Conservation (phyloP, 1,140 invertebrate genomes). For the Nasonia giraulti region DNA sequence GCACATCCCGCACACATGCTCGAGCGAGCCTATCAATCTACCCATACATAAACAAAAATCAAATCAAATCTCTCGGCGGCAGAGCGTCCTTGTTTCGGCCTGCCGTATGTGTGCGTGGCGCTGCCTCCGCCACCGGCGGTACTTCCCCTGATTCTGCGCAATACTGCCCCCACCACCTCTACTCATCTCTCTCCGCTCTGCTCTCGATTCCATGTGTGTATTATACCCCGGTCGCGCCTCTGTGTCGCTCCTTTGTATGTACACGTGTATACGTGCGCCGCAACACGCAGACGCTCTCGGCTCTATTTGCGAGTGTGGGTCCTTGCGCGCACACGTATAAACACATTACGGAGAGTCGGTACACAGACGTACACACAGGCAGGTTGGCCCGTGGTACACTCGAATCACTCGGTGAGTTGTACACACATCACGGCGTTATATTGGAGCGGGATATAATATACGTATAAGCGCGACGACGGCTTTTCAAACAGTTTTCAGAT, state of each 20-base stretch:
- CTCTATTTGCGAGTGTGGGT: not conserved
- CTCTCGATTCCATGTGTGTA: not conserved
- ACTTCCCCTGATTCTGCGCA: not conserved
- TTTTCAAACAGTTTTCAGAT: no score
- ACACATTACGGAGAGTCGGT: not conserved
- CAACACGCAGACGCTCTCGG: not conserved
- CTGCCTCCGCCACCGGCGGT: not conserved
- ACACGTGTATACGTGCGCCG: not conserved
- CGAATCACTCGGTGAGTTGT: not conserved
- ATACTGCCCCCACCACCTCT: not conserved
- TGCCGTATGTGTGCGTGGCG: not conserved
- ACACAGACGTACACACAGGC: not conserved
- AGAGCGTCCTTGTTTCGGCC: not conserved
- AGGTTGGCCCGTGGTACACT: not conserved
- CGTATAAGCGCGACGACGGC: no score
- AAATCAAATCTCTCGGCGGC: slow-evolving; percentile 24
- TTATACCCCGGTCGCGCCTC: not conserved
- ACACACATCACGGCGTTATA: no score
- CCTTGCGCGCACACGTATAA: not conserved
- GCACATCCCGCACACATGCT: not conserved
- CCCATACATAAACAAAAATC: slow-evolving; percentile 36
- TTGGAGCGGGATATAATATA: no score
- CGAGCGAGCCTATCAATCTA: slow-evolving; percentile 10
- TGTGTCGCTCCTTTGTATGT: not conserved
- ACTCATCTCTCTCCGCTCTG: not conserved